Evolutionary conservation across 2,888 invertebrate genomes (phyloP).

Genomic region (Neelides folsomi): DNA sequence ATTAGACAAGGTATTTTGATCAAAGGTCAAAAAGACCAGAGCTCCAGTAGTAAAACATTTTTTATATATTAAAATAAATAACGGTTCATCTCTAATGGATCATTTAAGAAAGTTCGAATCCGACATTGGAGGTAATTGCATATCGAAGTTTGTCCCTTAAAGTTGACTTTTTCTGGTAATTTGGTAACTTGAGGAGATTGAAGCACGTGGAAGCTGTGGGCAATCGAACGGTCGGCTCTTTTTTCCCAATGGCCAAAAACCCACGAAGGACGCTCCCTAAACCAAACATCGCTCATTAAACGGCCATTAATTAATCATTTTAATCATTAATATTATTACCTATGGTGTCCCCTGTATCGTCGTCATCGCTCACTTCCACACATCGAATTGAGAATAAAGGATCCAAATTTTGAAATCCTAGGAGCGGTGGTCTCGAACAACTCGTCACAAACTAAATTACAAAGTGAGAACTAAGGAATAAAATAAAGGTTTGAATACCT

Average conservation of each 20-base stretch:
- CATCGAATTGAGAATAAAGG: slow-evolving; percentile 97
- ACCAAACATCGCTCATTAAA: too few species aligned
- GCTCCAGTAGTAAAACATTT: too few species aligned
- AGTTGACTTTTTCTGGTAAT: slow-evolving; percentile 92
- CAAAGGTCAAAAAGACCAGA: too few species aligned
- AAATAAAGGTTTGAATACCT: slow-evolving; percentile 49
- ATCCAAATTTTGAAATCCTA: slow-evolving; percentile 91
- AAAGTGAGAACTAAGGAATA: slow-evolving; percentile 22
- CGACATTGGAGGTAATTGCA: slow-evolving; percentile 93
- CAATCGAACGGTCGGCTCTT: slow-evolving; percentile 81
- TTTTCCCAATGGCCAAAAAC: slow-evolving; percentile 91
- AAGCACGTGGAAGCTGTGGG: slow-evolving; percentile 99
- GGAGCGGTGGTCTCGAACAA: slow-evolving; percentile 89
- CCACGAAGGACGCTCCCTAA: slow-evolving; percentile 90
- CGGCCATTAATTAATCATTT: not conserved
- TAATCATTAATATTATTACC: slow-evolving; percentile 40
- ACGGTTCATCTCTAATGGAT: too few species aligned
- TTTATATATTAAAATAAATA: too few species aligned
- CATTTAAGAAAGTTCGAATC: slow-evolving; percentile 92
- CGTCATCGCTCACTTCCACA: slow-evolving; percentile 97
- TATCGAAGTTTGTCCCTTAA: slow-evolving; percentile 90
- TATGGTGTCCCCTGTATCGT: slow-evolving; percentile 76
- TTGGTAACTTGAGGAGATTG: slow-evolving; percentile 92
- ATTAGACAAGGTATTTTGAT: too few species aligned
- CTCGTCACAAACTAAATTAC: slow-evolving; percentile 87